Conservation (phyloP, 2,113 vertebrate species). For the Menura novaehollandiae region DNA sequence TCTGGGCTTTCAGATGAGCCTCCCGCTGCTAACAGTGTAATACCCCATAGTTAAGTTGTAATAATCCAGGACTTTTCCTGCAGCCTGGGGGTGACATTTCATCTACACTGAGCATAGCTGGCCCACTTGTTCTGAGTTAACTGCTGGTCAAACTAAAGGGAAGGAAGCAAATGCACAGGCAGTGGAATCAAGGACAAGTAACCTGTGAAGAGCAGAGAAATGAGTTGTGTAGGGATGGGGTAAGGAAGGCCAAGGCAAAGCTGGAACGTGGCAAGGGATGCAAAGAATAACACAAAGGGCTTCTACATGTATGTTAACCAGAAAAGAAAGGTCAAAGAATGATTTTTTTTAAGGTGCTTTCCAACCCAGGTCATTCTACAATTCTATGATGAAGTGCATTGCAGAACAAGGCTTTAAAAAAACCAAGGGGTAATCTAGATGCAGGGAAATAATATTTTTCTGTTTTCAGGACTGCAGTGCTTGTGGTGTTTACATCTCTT, state of each 20-base stretch:
- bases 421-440: not conserved
- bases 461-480: conserved; percentile 33
- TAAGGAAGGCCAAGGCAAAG: not conserved
- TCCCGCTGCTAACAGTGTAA: not conserved
- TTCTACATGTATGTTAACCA: not conserved
- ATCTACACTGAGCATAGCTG: not conserved
- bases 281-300: not conserved
- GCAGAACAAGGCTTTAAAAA: not conserved
- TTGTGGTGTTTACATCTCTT: conserved; percentile 14
- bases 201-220: not conserved
- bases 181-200: not conserved
- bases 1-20: not conserved
- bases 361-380: not conserved
- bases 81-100: not conserved
- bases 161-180: not conserved
- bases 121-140: not conserved
- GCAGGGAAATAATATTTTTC: not conserved
- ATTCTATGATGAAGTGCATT: not conserved
- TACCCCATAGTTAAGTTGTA: too few species aligned
- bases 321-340: not conserved
- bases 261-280: not conserved
- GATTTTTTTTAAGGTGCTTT: not conserved
- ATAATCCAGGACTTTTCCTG: not conserved
- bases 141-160: not conserved
- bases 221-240: not conserved